Conservation (phyloP, 2,797 vertebrate species). For the Rhinella marina region DNA sequence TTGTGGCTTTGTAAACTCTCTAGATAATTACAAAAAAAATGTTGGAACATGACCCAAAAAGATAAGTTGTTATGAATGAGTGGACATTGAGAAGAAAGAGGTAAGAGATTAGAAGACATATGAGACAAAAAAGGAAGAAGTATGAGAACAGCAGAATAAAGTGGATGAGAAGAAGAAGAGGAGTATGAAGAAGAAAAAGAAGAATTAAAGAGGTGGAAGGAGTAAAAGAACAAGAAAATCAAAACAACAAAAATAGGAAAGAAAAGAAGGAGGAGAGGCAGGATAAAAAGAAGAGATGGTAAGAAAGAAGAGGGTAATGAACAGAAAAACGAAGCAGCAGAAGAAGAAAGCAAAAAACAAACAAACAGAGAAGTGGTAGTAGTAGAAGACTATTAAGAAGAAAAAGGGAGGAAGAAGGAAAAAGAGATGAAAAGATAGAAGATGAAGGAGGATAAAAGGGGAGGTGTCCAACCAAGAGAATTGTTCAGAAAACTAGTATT, state of each 20-base stretch:
- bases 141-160: neutral
- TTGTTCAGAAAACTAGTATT: neutral
- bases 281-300: neutral
- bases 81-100: neutral
- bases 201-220: neutral
- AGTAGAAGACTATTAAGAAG: too few relatives aligned
- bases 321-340: too few relatives aligned
- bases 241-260: neutral
- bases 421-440: neutral
- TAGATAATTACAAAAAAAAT: slow-evolving; percentile 61
- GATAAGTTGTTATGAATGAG: neutral
- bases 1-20: slow-evolving; percentile 80
- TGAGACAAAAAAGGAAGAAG: neutral
- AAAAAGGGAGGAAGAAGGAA: too few relatives aligned
- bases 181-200: too few relatives aligned
- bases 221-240: neutral
- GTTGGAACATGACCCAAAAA: neutral
- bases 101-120: neutral
- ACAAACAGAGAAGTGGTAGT: neutral
- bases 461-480: neutral
- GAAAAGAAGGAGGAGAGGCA: neutral
- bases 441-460: neutral
- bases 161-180: too few relatives aligned
- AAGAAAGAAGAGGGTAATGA: too few relatives aligned
- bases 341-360: neutral